Percentiles rank a stretch among this genome's conserved stretches.
phyloP scores from a whole-genome alignment of 2,888 invertebrate species.

The Agrochola circellaris region DNA sequence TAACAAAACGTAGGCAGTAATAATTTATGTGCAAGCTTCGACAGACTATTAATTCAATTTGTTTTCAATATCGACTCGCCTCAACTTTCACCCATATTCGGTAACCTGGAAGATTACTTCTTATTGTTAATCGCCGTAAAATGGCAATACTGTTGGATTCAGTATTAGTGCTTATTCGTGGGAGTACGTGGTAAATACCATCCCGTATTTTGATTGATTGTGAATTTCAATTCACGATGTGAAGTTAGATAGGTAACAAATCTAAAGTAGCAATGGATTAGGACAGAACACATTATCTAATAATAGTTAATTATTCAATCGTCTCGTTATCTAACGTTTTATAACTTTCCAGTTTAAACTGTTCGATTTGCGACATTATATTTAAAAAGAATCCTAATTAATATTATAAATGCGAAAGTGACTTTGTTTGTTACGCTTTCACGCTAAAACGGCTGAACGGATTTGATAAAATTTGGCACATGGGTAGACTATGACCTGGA shows the following conservation, averaged over 20 bases:
- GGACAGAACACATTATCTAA: slow-evolving; percentile 22
- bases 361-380: neutral
- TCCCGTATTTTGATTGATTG: neutral
- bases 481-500: too few relatives aligned
- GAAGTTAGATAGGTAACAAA: neutral
- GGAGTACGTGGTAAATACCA: neutral
- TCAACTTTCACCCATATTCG: slow-evolving; percentile 81
- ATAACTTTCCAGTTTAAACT: slow-evolving; percentile 24
- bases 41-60: slow-evolving; percentile 79
- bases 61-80: slow-evolving; percentile 75
- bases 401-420: too few relatives aligned
- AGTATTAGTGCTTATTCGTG: too few relatives aligned
- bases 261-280: slow-evolving; percentile 10
- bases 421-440: too few relatives aligned
- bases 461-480: too few relatives aligned
- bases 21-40: slow-evolving; percentile 76
- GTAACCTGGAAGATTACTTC: slow-evolving; percentile 67
- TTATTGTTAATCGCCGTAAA: slow-evolving; percentile 53
- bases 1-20: slow-evolving; percentile 77
- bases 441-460: too few relatives aligned
- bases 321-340: slow-evolving; percentile 33
- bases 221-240: neutral
- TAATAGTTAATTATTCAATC: slow-evolving; percentile 21
- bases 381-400: neutral
- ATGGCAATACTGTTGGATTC: slow-evolving; percentile 31